A percentile compares a stretch with the other conserved stretches of the same genome.
These are phyloP conservation scores for Atopsyche davidsoni DNA, from an alignment of 1,140 invertebrate genomes.

Conservation along the genomic window DNA sequence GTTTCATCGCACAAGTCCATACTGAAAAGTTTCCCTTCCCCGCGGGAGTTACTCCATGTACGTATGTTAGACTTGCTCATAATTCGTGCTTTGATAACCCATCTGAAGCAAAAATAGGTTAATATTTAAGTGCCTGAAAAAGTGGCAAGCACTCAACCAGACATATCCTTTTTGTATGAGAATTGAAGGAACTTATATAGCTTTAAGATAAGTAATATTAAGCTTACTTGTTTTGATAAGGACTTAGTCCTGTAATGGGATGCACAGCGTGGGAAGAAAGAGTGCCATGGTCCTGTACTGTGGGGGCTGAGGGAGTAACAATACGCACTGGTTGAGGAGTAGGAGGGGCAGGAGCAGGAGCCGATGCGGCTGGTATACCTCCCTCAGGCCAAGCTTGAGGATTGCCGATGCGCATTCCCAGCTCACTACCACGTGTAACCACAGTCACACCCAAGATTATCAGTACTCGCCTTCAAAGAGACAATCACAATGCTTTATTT, in stretches of 20 bases:
- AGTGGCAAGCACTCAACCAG: too few relatives aligned
- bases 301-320: conserved; percentile 31
- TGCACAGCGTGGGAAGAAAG: conserved; percentile 47
- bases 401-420: conserved; percentile 71
- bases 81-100: conserved; percentile 88
- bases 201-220: neutral
- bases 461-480: conserved; percentile 69
- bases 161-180: too few relatives aligned
- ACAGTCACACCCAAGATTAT: conserved; percentile 76
- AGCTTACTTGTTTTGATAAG: conserved; percentile 81
- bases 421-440: conserved; percentile 60
- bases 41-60: conserved; percentile 85
- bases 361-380: conserved; percentile 23
- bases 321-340: too few relatives aligned
- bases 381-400: conserved; percentile 55
- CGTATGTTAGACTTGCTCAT: conserved; percentile 76
- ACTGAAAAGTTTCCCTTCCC: conserved; percentile 91
- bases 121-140: too few relatives aligned
- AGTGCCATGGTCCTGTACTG: too few relatives aligned
- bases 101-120: too few relatives aligned
- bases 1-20: conserved; percentile 90
- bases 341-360: conserved; percentile 26
- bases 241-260: conserved; percentile 76
- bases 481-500: too few relatives aligned
- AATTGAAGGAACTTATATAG: too few relatives aligned